These are phyloP conservation scores for Asbolus verrucosus DNA, from an alignment of 1,140 invertebrate genomes.

Conservation along the genomic window DNA sequence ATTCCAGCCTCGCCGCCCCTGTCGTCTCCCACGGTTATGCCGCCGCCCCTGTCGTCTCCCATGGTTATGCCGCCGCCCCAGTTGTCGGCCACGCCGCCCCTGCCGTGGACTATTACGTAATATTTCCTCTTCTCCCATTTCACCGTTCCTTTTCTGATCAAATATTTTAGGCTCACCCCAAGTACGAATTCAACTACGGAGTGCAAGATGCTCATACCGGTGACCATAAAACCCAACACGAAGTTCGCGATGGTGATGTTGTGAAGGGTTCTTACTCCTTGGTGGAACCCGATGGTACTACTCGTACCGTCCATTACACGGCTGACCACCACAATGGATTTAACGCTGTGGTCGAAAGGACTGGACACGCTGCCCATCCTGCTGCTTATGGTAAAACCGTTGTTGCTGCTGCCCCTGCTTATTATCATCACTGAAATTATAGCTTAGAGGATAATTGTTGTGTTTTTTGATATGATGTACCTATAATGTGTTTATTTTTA, in stretches of 20 bases:
- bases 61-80: slow-evolving; percentile 12
- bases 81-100: background rate
- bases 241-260: slow-evolving; percentile 60
- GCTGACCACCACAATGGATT: slow-evolving; percentile 77
- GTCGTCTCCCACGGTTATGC: slow-evolving; percentile 63
- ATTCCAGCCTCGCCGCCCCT: slow-evolving; percentile 51
- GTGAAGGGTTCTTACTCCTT: slow-evolving; percentile 24
- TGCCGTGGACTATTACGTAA: slow-evolving; percentile 3
- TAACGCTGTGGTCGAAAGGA: slow-evolving; percentile 67
- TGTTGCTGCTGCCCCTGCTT: slow-evolving; percentile 15
- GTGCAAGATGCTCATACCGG: slow-evolving; percentile 63
- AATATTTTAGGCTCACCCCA: slow-evolving; percentile 44
- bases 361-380: slow-evolving; percentile 35
- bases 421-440: slow-evolving; percentile 24
- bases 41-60: slow-evolving; percentile 43
- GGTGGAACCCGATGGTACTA: slow-evolving; percentile 67
- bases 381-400: slow-evolving; percentile 10
- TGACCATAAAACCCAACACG: slow-evolving; percentile 62
- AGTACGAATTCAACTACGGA: slow-evolving; percentile 62
- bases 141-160: background rate
- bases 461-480: no score
- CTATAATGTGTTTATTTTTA: slow-evolving; percentile 38
- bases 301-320: slow-evolving; percentile 74
- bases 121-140: background rate
- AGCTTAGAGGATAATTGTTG: slow-evolving; percentile 1